Percentiles rank a stretch among this genome's conserved stretches.
phyloP scores from a whole-genome alignment of 2,113 vertebrate genomes.

The Cichladusa arquata region DNA sequence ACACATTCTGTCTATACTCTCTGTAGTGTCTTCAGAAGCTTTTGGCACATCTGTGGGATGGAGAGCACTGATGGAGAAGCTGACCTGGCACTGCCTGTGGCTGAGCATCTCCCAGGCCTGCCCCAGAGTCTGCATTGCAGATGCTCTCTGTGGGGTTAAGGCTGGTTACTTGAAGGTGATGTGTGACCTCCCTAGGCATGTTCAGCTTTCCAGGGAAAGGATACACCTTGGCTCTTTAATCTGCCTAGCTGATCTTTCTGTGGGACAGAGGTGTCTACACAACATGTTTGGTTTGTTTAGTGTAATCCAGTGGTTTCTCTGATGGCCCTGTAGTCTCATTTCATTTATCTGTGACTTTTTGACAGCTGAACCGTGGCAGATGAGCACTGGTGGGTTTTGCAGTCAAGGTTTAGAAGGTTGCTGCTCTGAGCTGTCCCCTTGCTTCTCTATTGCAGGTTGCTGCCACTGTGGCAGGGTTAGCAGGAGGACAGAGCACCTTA shows the following conservation, averaged over 20 bases:
- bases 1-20: background rate
- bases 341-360: background rate
- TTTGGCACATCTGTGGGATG: background rate
- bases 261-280: background rate
- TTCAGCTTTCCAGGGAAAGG: background rate
- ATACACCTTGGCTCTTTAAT: background rate
- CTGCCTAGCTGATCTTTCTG: background rate
- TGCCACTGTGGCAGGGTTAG: background rate
- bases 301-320: background rate
- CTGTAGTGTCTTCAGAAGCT: background rate
- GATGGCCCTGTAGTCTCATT: background rate
- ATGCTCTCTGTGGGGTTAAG: background rate
- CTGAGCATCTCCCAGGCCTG: background rate
- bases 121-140: background rate
- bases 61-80: background rate
- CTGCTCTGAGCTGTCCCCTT: background rate
- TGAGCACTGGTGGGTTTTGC: background rate
- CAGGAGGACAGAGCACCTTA: background rate
- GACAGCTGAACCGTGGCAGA: background rate
- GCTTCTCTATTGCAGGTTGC: background rate
- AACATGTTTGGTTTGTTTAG: background rate
- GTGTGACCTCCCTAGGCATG: background rate
- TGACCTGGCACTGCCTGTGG: background rate
- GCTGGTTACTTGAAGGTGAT: background rate
- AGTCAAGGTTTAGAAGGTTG: background rate